Percentiles rank a stretch among this genome's conserved stretches.
These are phyloP conservation scores for Dasypolia templi DNA, from an alignment of 2,888 invertebrate genomes.

Conservation along the genomic window DNA sequence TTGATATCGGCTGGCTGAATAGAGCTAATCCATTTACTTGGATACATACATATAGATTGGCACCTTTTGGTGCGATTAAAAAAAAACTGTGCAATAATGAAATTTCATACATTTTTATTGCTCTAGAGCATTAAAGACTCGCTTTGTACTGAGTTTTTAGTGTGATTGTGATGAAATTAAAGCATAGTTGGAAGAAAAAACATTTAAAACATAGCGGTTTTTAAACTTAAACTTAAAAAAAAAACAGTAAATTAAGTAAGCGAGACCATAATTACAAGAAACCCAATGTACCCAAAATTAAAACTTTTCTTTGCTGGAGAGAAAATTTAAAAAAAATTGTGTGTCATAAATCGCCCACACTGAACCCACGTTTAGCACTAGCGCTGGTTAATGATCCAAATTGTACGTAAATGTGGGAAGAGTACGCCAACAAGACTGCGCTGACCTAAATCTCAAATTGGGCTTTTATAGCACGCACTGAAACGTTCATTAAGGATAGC, in stretches of 20 bases:
- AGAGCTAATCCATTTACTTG: no score
- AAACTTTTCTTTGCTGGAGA: background rate
- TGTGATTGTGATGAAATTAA: no score
- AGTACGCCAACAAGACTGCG: constrained; percentile 28
- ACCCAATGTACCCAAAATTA: background rate
- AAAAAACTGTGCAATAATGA: no score
- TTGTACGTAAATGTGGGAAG: constrained; percentile 53
- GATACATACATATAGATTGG: no score
- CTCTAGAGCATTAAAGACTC: no score
- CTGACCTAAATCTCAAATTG: constrained; percentile 54
- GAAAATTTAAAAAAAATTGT: background rate
- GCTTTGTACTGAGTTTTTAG: no score
- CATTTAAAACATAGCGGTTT: background rate
- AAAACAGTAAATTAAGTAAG: background rate
- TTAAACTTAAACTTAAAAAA: background rate
- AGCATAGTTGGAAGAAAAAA: no score
- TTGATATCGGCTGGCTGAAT: no score
- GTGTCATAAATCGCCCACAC: constrained; percentile 14
- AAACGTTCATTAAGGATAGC: constrained; percentile 39
- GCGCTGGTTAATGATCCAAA: constrained; percentile 46
- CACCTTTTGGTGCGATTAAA: no score
- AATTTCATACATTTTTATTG: no score
- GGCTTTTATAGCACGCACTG: constrained; percentile 44
- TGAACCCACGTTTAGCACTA: constrained; percentile 31
- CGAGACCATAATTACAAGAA: background rate